Evolutionary conservation across 1,140 invertebrate genomes (phyloP), one percentile per base, ranked within the genome.

Genomic region (Mesaphorura yosii): DNA sequence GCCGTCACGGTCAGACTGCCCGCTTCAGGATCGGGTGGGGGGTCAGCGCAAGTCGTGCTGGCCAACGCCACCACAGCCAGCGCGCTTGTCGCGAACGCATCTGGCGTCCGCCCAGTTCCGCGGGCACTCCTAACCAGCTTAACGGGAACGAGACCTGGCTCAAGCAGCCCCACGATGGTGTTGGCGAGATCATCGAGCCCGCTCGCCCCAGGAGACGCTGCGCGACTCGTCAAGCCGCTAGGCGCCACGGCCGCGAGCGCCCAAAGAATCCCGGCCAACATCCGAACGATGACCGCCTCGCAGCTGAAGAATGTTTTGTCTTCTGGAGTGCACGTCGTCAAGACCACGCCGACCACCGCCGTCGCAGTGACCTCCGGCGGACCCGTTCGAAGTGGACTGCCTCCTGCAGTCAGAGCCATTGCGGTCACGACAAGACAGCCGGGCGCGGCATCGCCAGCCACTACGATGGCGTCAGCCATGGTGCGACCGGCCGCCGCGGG

Each of bases 1-100:
- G 28, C 54, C 7, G 48, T 57, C 5, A 44, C 59, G 7, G 59
- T 57, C 6, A 19, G 59, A 37, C 40, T 60, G n/a, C 59, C 58
- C 2, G 51, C 50, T 1, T 57, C 55, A 20, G n/a, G n/a, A n/a
- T n/a, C 31, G n/a, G 31, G n/a, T 34, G 10, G 10, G n/a, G n/a
- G 31, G 31, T 34, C 31, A 34, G 10, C 31, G n/a, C 50, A 10
- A 53, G 42, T 15, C 44, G 48, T 20, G 57, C 58, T 10, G 31
- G n/a, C 31, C 10, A 34, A n/a, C n/a, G 31, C 31, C 31, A 10
- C n/a, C 10, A 55, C 54, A 3, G 52, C 54, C n/a, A 55, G 54
- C 14, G 42, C 52, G 19, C 46, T 57, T 29, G 58, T 55, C n/a
- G 54, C 54, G 29, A 60, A 51, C 34, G 42, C 41, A 19, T 31